Conservation (phyloP, 2,113 vertebrate species). For the Callipepla squamata region DNA sequence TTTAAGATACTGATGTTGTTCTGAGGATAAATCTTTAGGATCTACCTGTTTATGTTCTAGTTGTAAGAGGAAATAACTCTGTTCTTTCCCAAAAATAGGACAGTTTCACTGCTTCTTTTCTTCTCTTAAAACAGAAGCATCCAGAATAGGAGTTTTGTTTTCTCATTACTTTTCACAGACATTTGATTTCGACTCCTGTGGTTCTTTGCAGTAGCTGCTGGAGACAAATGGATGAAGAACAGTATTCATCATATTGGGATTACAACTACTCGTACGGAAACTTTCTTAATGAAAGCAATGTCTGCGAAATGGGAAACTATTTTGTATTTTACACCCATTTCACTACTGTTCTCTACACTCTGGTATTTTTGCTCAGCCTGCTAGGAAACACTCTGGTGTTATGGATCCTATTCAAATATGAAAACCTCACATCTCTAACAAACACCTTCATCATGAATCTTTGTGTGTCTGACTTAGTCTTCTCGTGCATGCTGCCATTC, state of each 20-base stretch:
- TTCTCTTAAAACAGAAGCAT: conserved; percentile 4
- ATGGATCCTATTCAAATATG: conserved; percentile 86
- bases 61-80: not conserved
- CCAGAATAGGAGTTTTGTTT: not conserved
- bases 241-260: not conserved
- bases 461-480: conserved; percentile 88
- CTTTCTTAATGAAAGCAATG: not conserved
- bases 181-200: not conserved
- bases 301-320: conserved; percentile 70
- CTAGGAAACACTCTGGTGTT: conserved; percentile 89
- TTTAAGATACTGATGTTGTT: not conserved
- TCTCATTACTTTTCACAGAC: not conserved
- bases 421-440: conserved; percentile 86
- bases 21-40: not conserved
- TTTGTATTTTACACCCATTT: conserved; percentile 48
- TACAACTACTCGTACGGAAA: not conserved
- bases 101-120: conserved; percentile 66
- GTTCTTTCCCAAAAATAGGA: not conserved
- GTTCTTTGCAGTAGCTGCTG: not conserved
- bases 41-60: not conserved
- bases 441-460: conserved; percentile 91
- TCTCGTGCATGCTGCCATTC: conserved; percentile 87
- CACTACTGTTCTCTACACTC: conserved; percentile 78
- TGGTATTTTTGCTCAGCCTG: conserved; percentile 84
- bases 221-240: conserved; percentile 42